Evolutionary conservation across 1,140 invertebrate genomes (phyloP), one percentile per base, ranked within the genome.

Genomic region (Polyergus mexicanus): DNA sequence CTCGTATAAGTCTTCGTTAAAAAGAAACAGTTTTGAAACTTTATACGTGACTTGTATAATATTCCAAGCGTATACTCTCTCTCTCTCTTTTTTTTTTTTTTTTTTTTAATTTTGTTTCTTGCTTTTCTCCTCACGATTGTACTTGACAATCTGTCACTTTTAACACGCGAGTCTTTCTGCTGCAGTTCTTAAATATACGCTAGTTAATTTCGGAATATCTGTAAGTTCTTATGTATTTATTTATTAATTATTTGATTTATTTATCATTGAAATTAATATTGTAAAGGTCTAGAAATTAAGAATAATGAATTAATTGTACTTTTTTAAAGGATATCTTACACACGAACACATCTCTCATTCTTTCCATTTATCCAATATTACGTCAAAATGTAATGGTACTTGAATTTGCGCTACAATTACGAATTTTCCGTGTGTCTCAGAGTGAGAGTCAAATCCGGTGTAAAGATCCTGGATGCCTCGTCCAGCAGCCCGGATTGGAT

Each of bases 371-470:
- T 28, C 13, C 65, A 38, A 41, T 41, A 68, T 68, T 10, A 10
- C n/a, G 6, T 16, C 35, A 32, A 7, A 11, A 38, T 10, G 1
- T 19, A 2, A 38, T 3, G 3, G 8, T 22, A 11, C 0, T 41
- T 32, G 32, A 51, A 58, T 22, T 28, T 28, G 58, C 1, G 11
- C n/a, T 68, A 56, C 3, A 58, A 69, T 28, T 28, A 3, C 13
- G 5, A 7, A 11, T 4, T 68, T 58, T 51, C 35, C 11, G 28
- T 88, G n/a, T 90, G 62, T 96, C 96, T 4, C 95, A 98, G 98
- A 92, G 98, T 97, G 62, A 96, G 98, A 87, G 98, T 98, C 25
- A 98, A 98, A 93, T 97, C 97, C 65, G 98, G 98, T 1, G 93
- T 99, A 47, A 96, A 97, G 86, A 96, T 99, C 87, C 95, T 98